Conservation (phyloP, 2,113 vertebrate species). For the Galeopterus variegatus region DNA sequence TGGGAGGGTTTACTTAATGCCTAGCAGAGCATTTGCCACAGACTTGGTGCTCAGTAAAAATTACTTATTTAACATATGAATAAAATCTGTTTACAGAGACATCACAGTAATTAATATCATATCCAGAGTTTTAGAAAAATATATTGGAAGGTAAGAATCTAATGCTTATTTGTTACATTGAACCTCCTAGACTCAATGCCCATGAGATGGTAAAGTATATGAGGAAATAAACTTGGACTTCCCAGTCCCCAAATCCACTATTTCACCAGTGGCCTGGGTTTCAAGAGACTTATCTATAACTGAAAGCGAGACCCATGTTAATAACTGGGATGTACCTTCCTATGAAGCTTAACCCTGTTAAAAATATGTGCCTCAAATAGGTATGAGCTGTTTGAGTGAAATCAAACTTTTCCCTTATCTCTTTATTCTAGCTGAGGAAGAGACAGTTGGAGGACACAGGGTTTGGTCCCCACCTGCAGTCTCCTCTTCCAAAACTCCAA, state of each 20-base stretch:
- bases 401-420: not conserved
- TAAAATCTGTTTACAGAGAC: not conserved
- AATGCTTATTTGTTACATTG: not conserved
- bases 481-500: not conserved
- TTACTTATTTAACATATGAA: not conserved
- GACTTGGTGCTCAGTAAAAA: not conserved
- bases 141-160: not conserved
- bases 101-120: not conserved
- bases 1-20: not conserved
- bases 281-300: not conserved
- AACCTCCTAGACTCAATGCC: not conserved
- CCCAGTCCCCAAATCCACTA: not conserved
- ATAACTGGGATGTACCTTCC: not conserved
- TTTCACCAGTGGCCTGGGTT: accelerated
- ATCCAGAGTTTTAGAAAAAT: not conserved
- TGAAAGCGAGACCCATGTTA: not conserved
- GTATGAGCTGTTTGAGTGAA: not conserved
- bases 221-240: too few species aligned
- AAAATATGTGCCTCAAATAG: not conserved
- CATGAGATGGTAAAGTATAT: not conserved
- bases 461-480: not conserved
- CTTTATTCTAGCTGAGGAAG: not conserved
- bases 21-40: not conserved
- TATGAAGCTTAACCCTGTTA: not conserved
- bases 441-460: accelerated